Evolutionary conservation across 2,113 vertebrate species (phyloP).

Genomic region (Loxodonta africana): DNA sequence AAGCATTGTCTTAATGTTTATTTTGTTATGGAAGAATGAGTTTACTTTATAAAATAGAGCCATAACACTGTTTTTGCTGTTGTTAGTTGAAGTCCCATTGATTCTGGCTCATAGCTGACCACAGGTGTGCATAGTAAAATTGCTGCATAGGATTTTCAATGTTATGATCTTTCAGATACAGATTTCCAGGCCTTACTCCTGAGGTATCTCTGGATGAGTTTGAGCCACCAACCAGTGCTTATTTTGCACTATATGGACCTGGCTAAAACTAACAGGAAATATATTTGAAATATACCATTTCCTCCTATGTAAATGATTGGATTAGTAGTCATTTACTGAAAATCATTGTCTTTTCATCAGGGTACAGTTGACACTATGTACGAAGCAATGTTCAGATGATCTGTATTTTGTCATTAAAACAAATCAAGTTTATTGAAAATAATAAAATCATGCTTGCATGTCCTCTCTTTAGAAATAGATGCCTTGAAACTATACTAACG

Average conservation of each 20-base stretch:
- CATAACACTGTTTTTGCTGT: no score
- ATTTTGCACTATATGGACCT: no score
- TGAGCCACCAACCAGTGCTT: no score
- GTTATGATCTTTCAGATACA: no score
- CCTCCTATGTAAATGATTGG: neutral
- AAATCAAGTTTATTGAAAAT: neutral
- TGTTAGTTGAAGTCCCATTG: no score
- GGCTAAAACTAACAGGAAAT: neutral
- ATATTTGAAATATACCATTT: neutral
- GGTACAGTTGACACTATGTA: neutral
- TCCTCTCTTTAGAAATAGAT: neutral
- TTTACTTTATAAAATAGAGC: neutral
- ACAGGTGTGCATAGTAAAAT: no score
- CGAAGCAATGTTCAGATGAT: neutral
- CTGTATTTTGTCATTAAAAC: neutral
- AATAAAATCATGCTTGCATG: neutral
- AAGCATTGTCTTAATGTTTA: neutral
- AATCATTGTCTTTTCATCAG: neutral
- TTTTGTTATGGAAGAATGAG: neutral
- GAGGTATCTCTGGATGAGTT: no score
- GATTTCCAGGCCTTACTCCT: no score
- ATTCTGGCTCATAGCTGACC: no score
- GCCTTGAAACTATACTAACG: neutral
- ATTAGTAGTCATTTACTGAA: neutral
- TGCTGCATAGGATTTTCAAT: no score